Evolutionary conservation across 37 sponge, comb jelly and placozoan species (phyloP).

Genomic region (Hormiphora californensis): DNA sequence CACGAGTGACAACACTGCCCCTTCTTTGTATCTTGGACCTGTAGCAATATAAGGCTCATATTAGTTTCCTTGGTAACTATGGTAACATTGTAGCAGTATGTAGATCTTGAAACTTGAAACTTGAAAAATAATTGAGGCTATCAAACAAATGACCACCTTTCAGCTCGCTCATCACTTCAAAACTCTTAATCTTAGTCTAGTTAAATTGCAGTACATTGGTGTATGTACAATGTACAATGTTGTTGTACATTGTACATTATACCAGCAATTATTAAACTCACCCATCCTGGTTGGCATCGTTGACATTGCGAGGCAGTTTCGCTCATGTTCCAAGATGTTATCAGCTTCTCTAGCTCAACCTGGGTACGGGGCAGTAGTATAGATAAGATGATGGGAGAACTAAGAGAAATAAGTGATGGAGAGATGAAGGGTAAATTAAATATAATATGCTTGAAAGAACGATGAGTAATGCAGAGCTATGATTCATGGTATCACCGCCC

Average conservation of each 20-base stretch:
- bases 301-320: neutral
- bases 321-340: neutral
- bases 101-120: neutral
- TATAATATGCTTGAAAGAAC: too few relatives aligned
- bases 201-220: too few relatives aligned
- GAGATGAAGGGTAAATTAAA: too few relatives aligned
- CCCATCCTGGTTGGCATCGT: neutral
- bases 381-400: too few relatives aligned
- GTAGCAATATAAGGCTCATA: neutral
- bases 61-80: neutral
- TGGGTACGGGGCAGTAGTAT: too few relatives aligned
- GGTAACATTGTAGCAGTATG: neutral
- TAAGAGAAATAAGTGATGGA: too few relatives aligned
- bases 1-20: slow-evolving; percentile 42
- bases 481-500: too few relatives aligned
- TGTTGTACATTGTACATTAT: neutral
- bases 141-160: too few relatives aligned
- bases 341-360: neutral
- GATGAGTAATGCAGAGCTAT: too few relatives aligned
- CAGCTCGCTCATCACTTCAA: too few relatives aligned
- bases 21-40: neutral
- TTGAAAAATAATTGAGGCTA: too few relatives aligned
- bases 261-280: neutral
- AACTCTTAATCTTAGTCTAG: too few relatives aligned
- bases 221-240: neutral